Conservation (phyloP, 2,888 invertebrate genomes). For the Ophonus ardosiacus region DNA sequence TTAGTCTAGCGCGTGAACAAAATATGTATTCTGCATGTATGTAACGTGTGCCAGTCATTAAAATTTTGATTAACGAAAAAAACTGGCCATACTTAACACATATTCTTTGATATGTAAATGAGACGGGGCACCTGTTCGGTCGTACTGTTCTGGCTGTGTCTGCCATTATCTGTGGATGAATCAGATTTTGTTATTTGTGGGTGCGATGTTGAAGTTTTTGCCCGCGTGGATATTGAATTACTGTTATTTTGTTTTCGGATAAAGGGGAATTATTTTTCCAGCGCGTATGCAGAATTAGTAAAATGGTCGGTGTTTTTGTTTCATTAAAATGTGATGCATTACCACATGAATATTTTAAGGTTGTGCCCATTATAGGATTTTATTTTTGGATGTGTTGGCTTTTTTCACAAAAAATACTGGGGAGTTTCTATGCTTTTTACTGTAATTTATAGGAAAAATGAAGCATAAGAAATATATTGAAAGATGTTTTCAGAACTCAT, state of each 20-base stretch:
- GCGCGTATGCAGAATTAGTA: constrained; percentile 4
- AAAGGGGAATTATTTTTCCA: neutral
- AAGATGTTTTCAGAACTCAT: too few relatives aligned
- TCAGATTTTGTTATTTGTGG: constrained; percentile 44
- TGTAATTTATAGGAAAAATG: too few relatives aligned
- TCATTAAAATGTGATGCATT: constrained; percentile 12
- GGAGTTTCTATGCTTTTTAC: too few relatives aligned
- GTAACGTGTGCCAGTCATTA: constrained; percentile 52
- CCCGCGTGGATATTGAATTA: constrained; percentile 30
- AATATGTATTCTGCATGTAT: constrained; percentile 43
- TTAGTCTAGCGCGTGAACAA: constrained; percentile 26
- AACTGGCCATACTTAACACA: constrained; percentile 51
- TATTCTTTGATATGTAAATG: constrained; percentile 54
- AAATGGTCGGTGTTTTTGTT: constrained; percentile 27
- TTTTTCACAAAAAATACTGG: neutral
- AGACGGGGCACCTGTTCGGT: constrained; percentile 23
- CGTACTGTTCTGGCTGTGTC: neutral
- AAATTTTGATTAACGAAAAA: constrained; percentile 58
- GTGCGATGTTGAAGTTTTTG: neutral
- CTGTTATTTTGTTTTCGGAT: constrained; percentile 41
- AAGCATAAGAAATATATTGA: too few relatives aligned
- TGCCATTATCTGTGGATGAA: constrained; percentile 18
- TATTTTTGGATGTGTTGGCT: neutral
- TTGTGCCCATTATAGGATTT: neutral
- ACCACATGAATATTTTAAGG: neutral